phyloP scores from a whole-genome alignment of 2,888 invertebrate species.

The Scaptodrosophila latifasciaeformis region DNA sequence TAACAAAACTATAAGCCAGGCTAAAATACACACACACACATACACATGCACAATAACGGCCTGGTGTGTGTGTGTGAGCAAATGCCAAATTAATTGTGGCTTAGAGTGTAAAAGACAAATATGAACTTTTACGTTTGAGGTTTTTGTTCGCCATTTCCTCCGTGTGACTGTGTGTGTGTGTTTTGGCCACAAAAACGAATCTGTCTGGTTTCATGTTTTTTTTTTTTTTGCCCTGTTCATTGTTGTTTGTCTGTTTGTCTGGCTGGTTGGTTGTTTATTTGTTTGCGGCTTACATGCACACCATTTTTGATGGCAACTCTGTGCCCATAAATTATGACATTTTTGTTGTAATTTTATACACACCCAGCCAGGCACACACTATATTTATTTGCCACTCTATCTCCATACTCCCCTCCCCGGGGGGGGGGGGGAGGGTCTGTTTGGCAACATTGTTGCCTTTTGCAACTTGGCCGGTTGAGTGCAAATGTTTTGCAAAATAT shows the following conservation, averaged over 20 bases:
- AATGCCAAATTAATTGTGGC: constrained; percentile 70
- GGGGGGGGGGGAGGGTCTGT: not conserved
- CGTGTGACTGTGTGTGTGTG: not conserved
- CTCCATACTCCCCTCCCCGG: not conserved
- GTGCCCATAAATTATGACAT: constrained; percentile 41
- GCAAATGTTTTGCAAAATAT: constrained; percentile 15
- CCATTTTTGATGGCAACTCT: constrained; percentile 13
- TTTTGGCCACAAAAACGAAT: not conserved
- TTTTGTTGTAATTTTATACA: too few species aligned
- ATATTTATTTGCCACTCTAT: too few species aligned
- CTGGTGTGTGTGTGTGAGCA: constrained; percentile 9
- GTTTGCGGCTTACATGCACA: constrained; percentile 7
- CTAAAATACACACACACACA: not conserved
- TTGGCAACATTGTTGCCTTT: constrained; percentile 15
- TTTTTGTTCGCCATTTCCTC: not conserved
- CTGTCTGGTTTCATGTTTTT: not conserved
- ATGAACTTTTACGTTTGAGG: constrained; percentile 58
- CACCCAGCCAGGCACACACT: constrained; percentile 33
- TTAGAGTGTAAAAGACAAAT: constrained; percentile 69
- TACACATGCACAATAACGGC: not conserved
- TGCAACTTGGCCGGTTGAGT: constrained; percentile 24
- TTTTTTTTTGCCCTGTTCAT: not conserved
- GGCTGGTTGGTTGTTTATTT: not conserved
- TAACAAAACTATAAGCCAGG: too few species aligned
- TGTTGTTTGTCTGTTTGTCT: not conserved